phyloP scores from a whole-genome alignment of 1,140 invertebrate genomes.

The Frieseomelitta varia region DNA sequence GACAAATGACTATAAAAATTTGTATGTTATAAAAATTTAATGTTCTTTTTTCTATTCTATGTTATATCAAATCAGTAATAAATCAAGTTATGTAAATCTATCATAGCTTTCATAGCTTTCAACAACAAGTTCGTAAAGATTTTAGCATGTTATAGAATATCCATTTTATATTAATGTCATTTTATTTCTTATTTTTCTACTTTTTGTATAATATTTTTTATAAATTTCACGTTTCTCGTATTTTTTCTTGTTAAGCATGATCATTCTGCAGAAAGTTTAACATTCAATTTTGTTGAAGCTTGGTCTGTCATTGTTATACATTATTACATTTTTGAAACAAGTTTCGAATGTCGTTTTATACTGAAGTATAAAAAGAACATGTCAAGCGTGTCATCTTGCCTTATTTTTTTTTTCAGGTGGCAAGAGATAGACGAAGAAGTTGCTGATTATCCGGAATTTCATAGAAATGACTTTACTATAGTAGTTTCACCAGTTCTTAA shows the following conservation, averaged over 20 bases:
- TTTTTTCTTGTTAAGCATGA: too few species aligned
- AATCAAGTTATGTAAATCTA: too few species aligned
- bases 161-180: neutral
- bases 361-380: neutral
- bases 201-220: neutral
- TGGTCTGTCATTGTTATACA: too few species aligned
- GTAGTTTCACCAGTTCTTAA: slow-evolving; percentile 83
- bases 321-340: neutral
- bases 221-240: neutral
- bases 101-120: too few species aligned
- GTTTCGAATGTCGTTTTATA: neutral
- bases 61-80: too few species aligned
- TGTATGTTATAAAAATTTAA: neutral
- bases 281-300: too few species aligned
- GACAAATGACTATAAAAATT: too few species aligned
- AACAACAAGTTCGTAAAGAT: neutral
- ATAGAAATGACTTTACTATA: slow-evolving; percentile 86
- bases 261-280: too few species aligned
- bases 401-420: slow-evolving; percentile 69
- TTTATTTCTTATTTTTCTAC: neutral
- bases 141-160: neutral
- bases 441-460: slow-evolving; percentile 79
- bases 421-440: slow-evolving; percentile 73
- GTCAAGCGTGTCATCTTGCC: neutral
- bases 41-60: too few species aligned